A percentile compares a stretch with the other conserved stretches of the same genome.
These are phyloP conservation scores for Yponomeuta plumbellus DNA, from an alignment of 2,888 invertebrate species.

Conservation along the genomic window DNA sequence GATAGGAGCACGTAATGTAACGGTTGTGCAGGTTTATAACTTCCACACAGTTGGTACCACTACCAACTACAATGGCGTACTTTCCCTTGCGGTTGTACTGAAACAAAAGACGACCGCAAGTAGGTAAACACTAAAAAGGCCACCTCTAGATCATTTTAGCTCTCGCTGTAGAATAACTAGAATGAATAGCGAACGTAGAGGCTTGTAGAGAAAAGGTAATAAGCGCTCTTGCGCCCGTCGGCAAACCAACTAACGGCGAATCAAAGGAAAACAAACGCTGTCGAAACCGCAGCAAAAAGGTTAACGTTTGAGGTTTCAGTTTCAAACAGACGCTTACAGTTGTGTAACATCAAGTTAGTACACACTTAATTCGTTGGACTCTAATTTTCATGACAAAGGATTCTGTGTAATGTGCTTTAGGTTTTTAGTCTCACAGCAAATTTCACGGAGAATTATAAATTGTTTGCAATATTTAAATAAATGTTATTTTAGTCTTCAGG, in stretches of 20 bases:
- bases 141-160: background rate
- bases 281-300: slow-evolving; percentile 6
- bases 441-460: background rate
- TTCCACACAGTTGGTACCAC: slow-evolving; percentile 64
- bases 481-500: too few species aligned
- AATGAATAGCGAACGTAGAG: background rate
- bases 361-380: background rate
- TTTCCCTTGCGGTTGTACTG: slow-evolving; percentile 69
- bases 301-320: slow-evolving; percentile 6
- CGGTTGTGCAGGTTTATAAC: slow-evolving; percentile 66
- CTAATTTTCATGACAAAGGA: background rate
- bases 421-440: background rate
- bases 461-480: too few species aligned
- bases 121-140: background rate
- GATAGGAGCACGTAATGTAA: slow-evolving; percentile 62
- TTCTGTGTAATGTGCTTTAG: background rate
- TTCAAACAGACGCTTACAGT: background rate
- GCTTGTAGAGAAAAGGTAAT: background rate
- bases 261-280: slow-evolving; percentile 16
- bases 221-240: slow-evolving; percentile 3
- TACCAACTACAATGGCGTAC: slow-evolving; percentile 64
- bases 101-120: slow-evolving; percentile 18
- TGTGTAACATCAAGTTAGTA: background rate
- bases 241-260: background rate
- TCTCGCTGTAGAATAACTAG: background rate